Conservation (phyloP, 2,888 invertebrate genomes). For the Melanotus villosus region DNA sequence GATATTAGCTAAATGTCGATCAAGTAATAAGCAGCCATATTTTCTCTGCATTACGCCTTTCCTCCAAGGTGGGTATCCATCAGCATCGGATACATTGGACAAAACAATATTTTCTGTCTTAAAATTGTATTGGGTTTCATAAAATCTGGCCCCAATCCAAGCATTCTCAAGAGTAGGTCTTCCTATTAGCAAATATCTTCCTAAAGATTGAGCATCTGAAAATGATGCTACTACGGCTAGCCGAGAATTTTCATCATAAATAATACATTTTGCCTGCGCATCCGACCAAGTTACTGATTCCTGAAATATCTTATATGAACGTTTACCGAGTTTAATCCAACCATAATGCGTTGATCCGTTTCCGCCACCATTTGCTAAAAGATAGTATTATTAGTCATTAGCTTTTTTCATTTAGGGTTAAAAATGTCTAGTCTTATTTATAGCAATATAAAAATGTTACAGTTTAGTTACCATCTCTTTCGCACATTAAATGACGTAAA, state of each 20-base stretch:
- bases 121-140: not conserved
- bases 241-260: not conserved
- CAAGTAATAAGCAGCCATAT: slow-evolving; percentile 70
- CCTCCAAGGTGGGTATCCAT: slow-evolving; percentile 22
- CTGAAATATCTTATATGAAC: slow-evolving; percentile 17
- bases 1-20: slow-evolving; percentile 67
- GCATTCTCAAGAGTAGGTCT: slow-evolving; percentile 72
- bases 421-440: too few species aligned
- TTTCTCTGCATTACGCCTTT: slow-evolving; percentile 53
- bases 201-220: slow-evolving; percentile 61
- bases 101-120: not conserved
- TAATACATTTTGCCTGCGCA: slow-evolving; percentile 8
- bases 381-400: too few species aligned
- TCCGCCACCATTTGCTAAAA: not conserved
- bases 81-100: not conserved
- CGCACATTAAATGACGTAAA: slow-evolving; percentile 6
- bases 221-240: slow-evolving; percentile 18
- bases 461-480: not conserved
- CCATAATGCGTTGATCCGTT: not conserved
- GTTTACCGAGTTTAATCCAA: slow-evolving; percentile 20
- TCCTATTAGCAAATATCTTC: slow-evolving; percentile 68
- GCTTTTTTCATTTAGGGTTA: too few species aligned
- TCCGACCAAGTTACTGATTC: not conserved
- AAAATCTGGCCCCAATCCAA: slow-evolving; percentile 69
- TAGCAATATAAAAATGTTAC: not conserved